Evolutionary conservation across 2,113 vertebrate species (phyloP).

Genomic region (Hystrix cristata): DNA sequence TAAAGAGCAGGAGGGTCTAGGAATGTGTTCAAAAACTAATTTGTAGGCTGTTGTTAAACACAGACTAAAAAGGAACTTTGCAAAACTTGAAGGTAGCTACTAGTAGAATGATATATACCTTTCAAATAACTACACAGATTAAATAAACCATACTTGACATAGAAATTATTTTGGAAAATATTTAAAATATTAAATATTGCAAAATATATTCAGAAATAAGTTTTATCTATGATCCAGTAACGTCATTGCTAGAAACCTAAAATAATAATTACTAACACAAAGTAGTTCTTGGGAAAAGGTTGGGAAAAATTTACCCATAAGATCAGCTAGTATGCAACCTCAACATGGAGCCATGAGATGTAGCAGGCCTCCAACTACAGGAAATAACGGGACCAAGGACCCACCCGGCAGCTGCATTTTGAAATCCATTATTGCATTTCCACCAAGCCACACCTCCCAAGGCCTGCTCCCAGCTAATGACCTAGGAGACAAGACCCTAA

Average conservation of each 20-base stretch:
- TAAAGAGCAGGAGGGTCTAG: background rate
- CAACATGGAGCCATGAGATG: background rate
- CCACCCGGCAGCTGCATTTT: background rate
- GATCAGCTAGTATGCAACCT: background rate
- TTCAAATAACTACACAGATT: background rate
- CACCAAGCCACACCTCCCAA: background rate
- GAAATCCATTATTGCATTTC: background rate
- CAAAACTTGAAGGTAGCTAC: background rate
- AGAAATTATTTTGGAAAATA: slow-evolving; percentile 28
- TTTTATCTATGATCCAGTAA: background rate
- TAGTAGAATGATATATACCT: background rate
- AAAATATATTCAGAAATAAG: slow-evolving; percentile 24
- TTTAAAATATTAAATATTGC: slow-evolving; percentile 7
- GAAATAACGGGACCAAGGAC: background rate
- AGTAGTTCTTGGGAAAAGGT: background rate
- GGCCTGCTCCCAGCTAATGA: background rate
- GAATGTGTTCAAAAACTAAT: background rate
- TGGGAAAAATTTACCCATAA: background rate
- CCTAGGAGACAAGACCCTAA: background rate
- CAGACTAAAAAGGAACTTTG: slow-evolving; percentile 18
- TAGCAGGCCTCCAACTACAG: background rate
- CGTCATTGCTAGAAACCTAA: slow-evolving; percentile 9
- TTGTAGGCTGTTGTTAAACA: slow-evolving; percentile 16
- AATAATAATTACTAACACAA: background rate
- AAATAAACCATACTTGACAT: background rate